These are phyloP conservation scores for Apistogramma diplotaenia DNA, from an alignment of 2,113 vertebrate species.

Conservation along the genomic window DNA sequence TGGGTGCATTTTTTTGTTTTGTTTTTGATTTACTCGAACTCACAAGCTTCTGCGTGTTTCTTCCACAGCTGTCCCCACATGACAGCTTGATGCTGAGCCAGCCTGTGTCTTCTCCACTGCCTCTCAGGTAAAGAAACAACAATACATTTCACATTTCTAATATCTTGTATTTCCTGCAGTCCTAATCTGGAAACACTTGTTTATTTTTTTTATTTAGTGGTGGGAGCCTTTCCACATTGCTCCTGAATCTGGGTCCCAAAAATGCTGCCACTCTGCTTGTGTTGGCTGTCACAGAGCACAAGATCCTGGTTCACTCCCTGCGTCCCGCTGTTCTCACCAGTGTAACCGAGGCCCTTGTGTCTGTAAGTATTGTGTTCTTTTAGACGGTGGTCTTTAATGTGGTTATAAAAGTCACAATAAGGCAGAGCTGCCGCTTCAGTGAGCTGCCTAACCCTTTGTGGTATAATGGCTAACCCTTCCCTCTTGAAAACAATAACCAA, in stretches of 20 bases:
- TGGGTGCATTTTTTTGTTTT: not conserved
- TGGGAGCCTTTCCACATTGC: slow-evolving; percentile 92
- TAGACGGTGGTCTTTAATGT: not conserved
- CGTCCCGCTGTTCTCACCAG: slow-evolving; percentile 96
- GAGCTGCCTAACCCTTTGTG: not conserved
- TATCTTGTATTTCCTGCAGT: not conserved
- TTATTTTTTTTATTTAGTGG: slow-evolving; percentile 74
- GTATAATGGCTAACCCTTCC: not conserved
- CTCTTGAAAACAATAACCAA: not conserved
- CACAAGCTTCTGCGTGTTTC: slow-evolving; percentile 16
- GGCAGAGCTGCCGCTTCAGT: not conserved
- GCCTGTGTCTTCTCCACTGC: slow-evolving; percentile 94
- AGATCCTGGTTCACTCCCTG: slow-evolving; percentile 97
- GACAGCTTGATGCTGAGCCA: slow-evolving; percentile 97
- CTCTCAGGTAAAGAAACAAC: slow-evolving; percentile 82
- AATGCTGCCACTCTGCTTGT: slow-evolving; percentile 92
- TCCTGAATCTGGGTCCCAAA: slow-evolving; percentile 95
- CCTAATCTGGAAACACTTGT: not conserved
- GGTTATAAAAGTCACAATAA: not conserved
- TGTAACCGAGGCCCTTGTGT: slow-evolving; percentile 96
- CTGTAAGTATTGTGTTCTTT: slow-evolving; percentile 80
- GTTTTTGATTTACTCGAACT: not conserved
- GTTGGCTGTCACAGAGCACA: slow-evolving; percentile 95
- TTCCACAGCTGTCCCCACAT: slow-evolving; percentile 90
- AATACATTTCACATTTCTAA: not conserved